A percentile compares a stretch with the other conserved stretches of the same genome.
These are phyloP conservation scores for Chaenocephalus aceratus DNA, from an alignment of 2,113 vertebrate genomes.

Conservation along the genomic window DNA sequence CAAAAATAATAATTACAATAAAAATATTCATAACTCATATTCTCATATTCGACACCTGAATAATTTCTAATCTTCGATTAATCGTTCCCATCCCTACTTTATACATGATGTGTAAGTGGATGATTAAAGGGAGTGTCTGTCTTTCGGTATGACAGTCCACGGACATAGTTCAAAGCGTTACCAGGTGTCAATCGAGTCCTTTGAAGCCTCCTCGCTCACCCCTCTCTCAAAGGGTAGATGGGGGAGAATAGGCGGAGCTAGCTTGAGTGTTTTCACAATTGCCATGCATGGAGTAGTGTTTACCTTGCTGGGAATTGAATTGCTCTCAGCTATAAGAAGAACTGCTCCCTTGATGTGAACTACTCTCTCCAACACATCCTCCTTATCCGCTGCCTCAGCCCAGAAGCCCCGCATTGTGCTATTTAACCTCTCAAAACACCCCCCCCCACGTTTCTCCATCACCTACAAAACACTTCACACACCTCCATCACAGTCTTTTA, in stretches of 20 bases:
- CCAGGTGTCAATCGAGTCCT: constrained; percentile 66
- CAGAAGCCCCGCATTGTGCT: constrained; percentile 27
- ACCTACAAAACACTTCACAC: constrained; percentile 37
- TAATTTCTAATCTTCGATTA: no score
- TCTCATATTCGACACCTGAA: no score
- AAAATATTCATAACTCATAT: no score
- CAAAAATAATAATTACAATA: no score
- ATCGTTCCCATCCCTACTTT: no score
- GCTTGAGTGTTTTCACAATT: constrained; percentile 32
- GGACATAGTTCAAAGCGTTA: constrained; percentile 74
- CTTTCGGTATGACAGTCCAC: constrained; percentile 64
- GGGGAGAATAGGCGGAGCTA: constrained; percentile 28
- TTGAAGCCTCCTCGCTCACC: constrained; percentile 71
- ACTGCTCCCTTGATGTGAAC: constrained; percentile 32
- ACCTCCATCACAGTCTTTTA: constrained; percentile 54
- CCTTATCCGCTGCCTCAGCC: not conserved
- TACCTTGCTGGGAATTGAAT: constrained; percentile 37
- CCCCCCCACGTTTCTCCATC: constrained; percentile 6
- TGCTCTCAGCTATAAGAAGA: constrained; percentile 38
- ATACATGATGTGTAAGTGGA: constrained; percentile 56
- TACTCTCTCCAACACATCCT: constrained; percentile 2
- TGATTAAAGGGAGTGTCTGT: constrained; percentile 59
- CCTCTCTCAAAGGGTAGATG: constrained; percentile 51
- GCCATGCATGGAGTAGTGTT: constrained; percentile 23
- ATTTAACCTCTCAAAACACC: constrained; percentile 40